These are phyloP conservation scores for Bathynomus jamesi DNA, from an alignment of 1,140 invertebrate genomes.

Conservation along the genomic window DNA sequence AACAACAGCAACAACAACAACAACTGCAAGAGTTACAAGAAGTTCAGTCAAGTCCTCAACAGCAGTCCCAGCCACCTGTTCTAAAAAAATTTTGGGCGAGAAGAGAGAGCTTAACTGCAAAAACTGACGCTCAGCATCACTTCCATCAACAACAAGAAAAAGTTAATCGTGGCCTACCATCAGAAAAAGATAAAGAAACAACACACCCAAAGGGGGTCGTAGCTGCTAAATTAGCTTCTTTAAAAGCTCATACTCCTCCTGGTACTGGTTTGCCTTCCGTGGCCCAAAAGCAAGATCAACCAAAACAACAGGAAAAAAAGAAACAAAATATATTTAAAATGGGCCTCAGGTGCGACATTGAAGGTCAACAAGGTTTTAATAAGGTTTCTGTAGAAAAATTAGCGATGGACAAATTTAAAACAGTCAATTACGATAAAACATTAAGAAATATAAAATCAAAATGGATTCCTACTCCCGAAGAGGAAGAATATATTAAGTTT, in stretches of 20 bases:
- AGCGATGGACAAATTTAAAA: constrained; percentile 69
- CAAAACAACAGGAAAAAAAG: constrained; percentile 26
- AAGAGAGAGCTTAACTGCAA: constrained; percentile 26
- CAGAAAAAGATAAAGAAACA: constrained; percentile 24
- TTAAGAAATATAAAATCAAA: constrained; percentile 73
- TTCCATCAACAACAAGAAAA: constrained; percentile 6
- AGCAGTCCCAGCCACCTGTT: constrained; percentile 13
- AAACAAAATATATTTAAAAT: constrained; percentile 34
- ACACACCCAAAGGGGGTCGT: constrained; percentile 18
- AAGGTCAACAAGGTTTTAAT: constrained; percentile 16
- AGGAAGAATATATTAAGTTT: constrained; percentile 16
- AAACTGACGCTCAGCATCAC: constrained; percentile 13
- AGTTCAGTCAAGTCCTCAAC: too few species aligned
- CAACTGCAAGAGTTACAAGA: too few species aligned
- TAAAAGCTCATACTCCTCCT: constrained; percentile 17
- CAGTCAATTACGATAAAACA: constrained; percentile 79
- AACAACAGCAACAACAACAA: too few species aligned
- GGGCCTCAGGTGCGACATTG: constrained; percentile 32
- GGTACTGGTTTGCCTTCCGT: neutral
- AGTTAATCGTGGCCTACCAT: neutral
- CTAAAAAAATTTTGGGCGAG: constrained; percentile 34
- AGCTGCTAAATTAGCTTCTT: constrained; percentile 26
- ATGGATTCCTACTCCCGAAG: constrained; percentile 41
- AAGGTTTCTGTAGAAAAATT: constrained; percentile 53
- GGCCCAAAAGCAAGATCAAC: constrained; percentile 13